These are phyloP conservation scores for Melanostoma mellinum DNA, from an alignment of 2,888 invertebrate species.

Conservation along the genomic window DNA sequence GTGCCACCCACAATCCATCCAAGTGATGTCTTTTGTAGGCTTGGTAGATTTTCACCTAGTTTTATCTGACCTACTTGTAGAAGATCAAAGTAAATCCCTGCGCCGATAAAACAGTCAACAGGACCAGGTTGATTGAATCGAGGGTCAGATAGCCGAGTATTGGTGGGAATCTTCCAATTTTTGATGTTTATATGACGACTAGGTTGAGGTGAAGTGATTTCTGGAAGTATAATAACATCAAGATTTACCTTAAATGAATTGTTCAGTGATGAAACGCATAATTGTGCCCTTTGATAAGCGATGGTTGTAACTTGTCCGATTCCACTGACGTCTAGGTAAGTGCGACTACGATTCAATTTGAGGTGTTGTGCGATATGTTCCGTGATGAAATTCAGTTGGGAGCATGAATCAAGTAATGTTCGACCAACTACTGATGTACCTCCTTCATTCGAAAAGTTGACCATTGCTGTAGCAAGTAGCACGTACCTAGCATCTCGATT, in stretches of 20 bases:
- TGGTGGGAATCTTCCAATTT: conserved; percentile 58
- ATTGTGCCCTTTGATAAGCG: conserved; percentile 23
- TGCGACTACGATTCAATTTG: background rate
- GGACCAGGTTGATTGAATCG: conserved; percentile 36
- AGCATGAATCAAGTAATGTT: conserved; percentile 17
- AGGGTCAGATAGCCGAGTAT: conserved; percentile 56
- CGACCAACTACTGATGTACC: background rate
- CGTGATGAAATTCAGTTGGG: conserved; percentile 11
- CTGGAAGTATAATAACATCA: conserved; percentile 33
- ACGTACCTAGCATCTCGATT: background rate
- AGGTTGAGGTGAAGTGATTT: conserved; percentile 42
- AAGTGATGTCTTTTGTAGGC: no score
- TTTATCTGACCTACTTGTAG: conserved; percentile 48
- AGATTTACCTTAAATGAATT: conserved; percentile 21
- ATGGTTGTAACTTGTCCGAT: conserved; percentile 29
- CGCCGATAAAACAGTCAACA: conserved; percentile 55
- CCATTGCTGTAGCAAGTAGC: conserved; percentile 1
- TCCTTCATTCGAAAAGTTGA: background rate
- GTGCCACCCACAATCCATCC: conserved; percentile 69
- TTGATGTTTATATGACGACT: conserved; percentile 26
- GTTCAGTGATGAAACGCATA: conserved; percentile 27
- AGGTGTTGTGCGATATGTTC: conserved; percentile 19
- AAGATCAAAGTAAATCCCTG: conserved; percentile 57
- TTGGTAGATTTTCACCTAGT: no score
- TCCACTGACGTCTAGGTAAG: conserved; percentile 13